Conservation (phyloP, 1,140 invertebrate species). For the Lordiphosa clarofinis region DNA sequence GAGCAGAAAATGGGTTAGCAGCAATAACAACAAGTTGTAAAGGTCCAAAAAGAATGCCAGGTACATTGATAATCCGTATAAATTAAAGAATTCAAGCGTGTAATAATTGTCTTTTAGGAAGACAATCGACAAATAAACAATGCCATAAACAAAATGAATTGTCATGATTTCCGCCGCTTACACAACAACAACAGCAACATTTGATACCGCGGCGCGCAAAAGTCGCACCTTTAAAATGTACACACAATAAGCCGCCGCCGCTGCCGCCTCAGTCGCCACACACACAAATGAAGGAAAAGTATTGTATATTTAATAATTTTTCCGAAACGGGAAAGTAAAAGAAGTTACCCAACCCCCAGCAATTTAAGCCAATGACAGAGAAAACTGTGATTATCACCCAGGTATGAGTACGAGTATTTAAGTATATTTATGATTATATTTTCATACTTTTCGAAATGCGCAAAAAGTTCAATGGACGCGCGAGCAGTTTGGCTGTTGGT, state of each 20-base stretch:
- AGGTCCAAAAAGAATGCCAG: conserved; percentile 7
- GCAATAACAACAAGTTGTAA: conserved; percentile 7
- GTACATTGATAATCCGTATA: conserved; percentile 15
- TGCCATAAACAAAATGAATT: conserved; percentile 65
- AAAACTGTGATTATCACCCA: conserved; percentile 9
- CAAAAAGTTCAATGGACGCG: conserved; percentile 9
- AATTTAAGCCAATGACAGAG: conserved; percentile 16
- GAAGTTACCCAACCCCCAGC: conserved; percentile 11
- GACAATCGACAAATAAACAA: conserved; percentile 46
- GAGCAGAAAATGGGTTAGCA: conserved; percentile 47
- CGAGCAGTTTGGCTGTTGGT: conserved; percentile 4
- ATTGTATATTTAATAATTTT: conserved; percentile 18
- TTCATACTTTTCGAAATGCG: no score
- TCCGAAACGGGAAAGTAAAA: conserved; percentile 15
- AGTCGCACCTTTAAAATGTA: conserved; percentile 60
- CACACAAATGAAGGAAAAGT: conserved; percentile 24
- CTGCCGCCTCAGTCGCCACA: conserved; percentile 3
- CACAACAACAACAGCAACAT: conserved; percentile 34
- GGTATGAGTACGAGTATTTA: no score
- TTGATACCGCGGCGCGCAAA: conserved; percentile 44
- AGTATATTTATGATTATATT: no score
- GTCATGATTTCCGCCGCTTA: conserved; percentile 67
- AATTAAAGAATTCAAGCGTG: conserved; percentile 58
- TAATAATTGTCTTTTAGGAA: conserved; percentile 48
- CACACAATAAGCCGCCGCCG: conserved; percentile 13